These are phyloP conservation scores for Chionoecetes opilio DNA, from an alignment of 1,140 invertebrate genomes.

Conservation along the genomic window DNA sequence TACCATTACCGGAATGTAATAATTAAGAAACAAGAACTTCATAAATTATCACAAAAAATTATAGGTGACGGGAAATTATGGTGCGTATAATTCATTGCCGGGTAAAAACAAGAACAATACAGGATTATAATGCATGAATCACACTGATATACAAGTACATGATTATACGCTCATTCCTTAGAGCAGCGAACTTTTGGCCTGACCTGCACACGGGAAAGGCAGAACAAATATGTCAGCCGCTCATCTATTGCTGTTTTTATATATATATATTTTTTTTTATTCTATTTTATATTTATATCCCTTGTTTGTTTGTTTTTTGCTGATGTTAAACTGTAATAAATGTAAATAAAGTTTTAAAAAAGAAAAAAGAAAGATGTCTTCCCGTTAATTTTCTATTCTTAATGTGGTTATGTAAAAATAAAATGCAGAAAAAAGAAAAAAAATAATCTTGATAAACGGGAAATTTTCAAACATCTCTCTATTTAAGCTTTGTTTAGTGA, in stretches of 20 bases:
- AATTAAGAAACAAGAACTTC: neutral
- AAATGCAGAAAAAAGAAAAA: neutral
- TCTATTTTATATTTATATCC: no score
- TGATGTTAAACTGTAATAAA: no score
- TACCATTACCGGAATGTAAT: neutral
- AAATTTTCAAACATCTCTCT: no score
- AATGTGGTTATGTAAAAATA: neutral
- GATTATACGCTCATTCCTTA: neutral
- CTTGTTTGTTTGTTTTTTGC: no score
- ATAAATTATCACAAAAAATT: neutral
- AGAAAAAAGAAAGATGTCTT: neutral
- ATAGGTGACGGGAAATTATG: neutral
- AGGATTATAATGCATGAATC: neutral
- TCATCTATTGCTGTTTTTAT: no score
- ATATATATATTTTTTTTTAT: no score
- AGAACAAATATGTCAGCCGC: no score
- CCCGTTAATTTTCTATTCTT: neutral
- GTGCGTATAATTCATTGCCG: neutral
- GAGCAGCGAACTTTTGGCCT: neutral
- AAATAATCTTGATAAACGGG: neutral
- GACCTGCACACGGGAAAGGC: no score
- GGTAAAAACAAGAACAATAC: slow-evolving; percentile 21
- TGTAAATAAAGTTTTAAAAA: no score
- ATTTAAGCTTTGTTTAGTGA: no score
- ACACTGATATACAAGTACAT: neutral